Evolutionary conservation across 2,888 invertebrate genomes (phyloP), one percentile per base, ranked within the genome.

Genomic region (Heliconius charithonia): DNA sequence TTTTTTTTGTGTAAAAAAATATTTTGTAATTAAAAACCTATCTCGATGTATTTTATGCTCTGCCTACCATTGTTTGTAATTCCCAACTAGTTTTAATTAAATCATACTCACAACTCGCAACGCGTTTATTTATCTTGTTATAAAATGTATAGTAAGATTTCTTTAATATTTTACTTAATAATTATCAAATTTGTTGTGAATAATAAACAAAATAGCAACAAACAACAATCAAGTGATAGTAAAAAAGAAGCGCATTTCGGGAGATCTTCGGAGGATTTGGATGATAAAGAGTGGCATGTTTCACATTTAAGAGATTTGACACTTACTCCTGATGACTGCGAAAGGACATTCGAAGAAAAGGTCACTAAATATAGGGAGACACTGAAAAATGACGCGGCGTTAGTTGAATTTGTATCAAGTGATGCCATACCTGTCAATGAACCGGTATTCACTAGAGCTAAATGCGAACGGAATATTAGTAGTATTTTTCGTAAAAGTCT

Each of bases 211-310:
- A 62, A 67, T 13, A 77, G 72, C 0, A 65, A 81, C 0, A 63
- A 80, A 72, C n/a, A 72, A 3, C 16, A 4, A 3, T 6, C 29
- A 29, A 10, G 6, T n/a, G 81, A 83, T 10, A 85, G 85, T 76
- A 78, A 82, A 41, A 19, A 25, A 12, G 66, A 76, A 25, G 19
- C 56, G 12, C 80, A 74, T 59, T 59, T 80, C 3, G 78, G 88
- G 82, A 86, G 89, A 71, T 87, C 89, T 72, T 3, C 86, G 10
- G 86, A 89, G 16, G 85, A 88, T 25, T 41, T 88, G 16, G 80
- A 86, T 12, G 89, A 90, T 32, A 78, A 85, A 13, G 87, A 91
- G 25, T 92, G 91, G 91, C 89, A 91, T 32, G 81, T 91, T 3
- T 84, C 89, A 3, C 90, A 91, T 79, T 84, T 91, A 41, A 89